Percentiles rank a stretch among this genome's conserved stretches.
phyloP scores from a whole-genome alignment of 2,113 vertebrate species.

The Puma concolor region DNA sequence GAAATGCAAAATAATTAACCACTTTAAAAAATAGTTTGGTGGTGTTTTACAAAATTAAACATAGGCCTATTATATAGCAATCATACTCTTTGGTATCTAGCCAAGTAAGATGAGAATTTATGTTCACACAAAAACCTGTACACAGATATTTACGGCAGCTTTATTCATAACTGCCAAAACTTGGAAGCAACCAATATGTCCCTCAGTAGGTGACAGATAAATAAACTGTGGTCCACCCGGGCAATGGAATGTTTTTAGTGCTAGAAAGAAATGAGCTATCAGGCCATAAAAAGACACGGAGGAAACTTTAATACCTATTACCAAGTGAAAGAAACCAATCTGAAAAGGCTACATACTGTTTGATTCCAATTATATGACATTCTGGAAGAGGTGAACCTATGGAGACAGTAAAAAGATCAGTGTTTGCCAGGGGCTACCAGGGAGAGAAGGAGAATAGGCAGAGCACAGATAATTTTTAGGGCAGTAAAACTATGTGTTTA shows the following conservation, averaged over 20 bases:
- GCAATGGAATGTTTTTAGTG: not conserved
- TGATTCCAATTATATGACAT: not conserved
- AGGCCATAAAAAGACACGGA: not conserved
- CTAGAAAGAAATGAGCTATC: not conserved
- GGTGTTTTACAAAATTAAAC: not conserved
- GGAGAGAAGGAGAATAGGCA: not conserved
- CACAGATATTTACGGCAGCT: not conserved
- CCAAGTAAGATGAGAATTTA: not conserved
- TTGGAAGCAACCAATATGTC: not conserved
- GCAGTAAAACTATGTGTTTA: not conserved
- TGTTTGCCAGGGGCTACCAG: not conserved
- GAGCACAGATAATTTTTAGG: not conserved
- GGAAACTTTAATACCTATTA: not conserved
- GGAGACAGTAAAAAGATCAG: not conserved
- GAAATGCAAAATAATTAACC: not conserved
- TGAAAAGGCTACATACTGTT: not conserved
- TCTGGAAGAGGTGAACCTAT: not conserved
- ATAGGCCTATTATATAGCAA: not conserved
- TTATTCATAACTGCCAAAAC: not conserved
- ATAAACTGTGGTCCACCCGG: not conserved
- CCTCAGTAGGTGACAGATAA: not conserved
- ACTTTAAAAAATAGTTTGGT: not conserved
- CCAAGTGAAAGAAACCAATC: not conserved
- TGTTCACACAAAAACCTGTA: not conserved
- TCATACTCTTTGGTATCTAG: not conserved